Percentiles rank a stretch among this genome's conserved stretches.
Evolutionary conservation across 2,888 invertebrate species (phyloP).

Genomic region (Catocala fraxini): DNA sequence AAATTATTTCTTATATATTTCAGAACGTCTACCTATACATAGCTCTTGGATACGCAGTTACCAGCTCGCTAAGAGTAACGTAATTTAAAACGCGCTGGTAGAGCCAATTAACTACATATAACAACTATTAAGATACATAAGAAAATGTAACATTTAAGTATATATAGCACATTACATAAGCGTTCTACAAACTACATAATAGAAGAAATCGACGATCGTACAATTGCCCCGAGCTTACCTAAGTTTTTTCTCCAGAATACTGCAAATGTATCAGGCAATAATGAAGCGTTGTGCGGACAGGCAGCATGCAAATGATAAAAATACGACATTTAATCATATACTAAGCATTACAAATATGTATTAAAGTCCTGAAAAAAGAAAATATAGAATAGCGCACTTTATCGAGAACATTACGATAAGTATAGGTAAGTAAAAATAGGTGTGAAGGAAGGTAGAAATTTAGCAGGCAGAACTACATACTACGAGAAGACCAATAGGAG

Average conservation of each 20-base stretch:
- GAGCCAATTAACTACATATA: not conserved
- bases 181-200: conserved; percentile 44
- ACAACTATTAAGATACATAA: not conserved
- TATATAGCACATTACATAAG: conserved; percentile 36
- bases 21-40: too few relatives aligned
- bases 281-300: conserved; percentile 88
- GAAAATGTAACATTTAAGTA: conserved; percentile 8
- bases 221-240: conserved; percentile 89
- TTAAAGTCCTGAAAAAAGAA: conserved; percentile 45
- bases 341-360: conserved; percentile 63
- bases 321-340: conserved; percentile 78
- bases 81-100: not conserved
- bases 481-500: too few relatives aligned
- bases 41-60: too few relatives aligned
- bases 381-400: conserved; percentile 40
- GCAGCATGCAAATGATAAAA: conserved; percentile 87
- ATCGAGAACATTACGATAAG: conserved; percentile 7
- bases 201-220: conserved; percentile 49
- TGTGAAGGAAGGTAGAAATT: conserved; percentile 1
- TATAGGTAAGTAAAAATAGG: not conserved
- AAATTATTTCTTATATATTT: too few relatives aligned
- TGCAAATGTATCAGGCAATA: conserved; percentile 87
- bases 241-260: conserved; percentile 95
- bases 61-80: not conserved
- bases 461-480: not conserved